phyloP scores from a whole-genome alignment of 2,888 invertebrate genomes.

The Trimorus sp. region DNA sequence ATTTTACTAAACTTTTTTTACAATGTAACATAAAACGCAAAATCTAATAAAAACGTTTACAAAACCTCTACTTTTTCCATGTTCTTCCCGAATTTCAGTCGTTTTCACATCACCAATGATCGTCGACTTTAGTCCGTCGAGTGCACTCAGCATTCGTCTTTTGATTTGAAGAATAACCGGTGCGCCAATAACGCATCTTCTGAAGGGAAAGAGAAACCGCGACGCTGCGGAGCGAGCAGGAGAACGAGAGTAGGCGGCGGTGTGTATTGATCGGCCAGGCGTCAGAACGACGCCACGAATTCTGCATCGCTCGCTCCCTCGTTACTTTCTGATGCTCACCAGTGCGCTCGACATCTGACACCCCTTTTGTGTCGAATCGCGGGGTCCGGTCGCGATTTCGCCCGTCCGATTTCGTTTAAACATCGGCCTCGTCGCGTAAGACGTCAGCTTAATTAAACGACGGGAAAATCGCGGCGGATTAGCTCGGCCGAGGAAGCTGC shows the following conservation, averaged over 20 bases:
- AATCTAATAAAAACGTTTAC: too few relatives aligned
- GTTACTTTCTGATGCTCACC: constrained; percentile 50
- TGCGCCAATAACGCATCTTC: constrained; percentile 44
- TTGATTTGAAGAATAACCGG: constrained; percentile 45
- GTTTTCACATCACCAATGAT: too few relatives aligned
- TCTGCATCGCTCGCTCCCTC: constrained; percentile 62
- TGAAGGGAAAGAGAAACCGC: constrained; percentile 43
- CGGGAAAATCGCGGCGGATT: too few relatives aligned
- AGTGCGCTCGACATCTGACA: constrained; percentile 45
- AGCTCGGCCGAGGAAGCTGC: too few relatives aligned
- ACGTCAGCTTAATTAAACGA: too few relatives aligned
- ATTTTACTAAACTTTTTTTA: too few relatives aligned
- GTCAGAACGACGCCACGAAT: constrained; percentile 68
- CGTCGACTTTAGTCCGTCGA: too few relatives aligned
- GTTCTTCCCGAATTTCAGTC: too few relatives aligned
- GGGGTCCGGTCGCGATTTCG: background rate
- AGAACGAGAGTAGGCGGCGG: constrained; percentile 58
- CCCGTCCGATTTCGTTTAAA: too few relatives aligned
- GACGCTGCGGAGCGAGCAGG: constrained; percentile 55
- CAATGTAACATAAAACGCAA: too few relatives aligned
- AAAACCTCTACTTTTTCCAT: too few relatives aligned
- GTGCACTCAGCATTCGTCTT: constrained; percentile 31
- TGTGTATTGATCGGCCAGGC: constrained; percentile 78
- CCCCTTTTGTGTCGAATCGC: constrained; percentile 42
- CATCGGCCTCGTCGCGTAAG: too few relatives aligned